Base-by-base conservation (phyloP, 2,113 vertebrate species). In the Onychostoma macrolepis region DNA sequence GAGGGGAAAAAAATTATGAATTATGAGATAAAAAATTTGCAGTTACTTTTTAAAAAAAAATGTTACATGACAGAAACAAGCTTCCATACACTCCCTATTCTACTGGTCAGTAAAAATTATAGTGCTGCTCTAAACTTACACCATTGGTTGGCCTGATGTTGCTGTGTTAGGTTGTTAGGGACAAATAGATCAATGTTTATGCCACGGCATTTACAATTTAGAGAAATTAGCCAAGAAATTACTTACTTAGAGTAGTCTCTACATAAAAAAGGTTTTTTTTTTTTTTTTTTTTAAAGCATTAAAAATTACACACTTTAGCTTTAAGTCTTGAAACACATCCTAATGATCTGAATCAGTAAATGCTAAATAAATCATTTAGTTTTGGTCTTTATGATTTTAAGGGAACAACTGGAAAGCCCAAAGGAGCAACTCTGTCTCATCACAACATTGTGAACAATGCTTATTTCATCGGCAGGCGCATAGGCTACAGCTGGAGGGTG, bases 341-440 rank as follows among this genome's bases (percentile, higher is more conserved):
- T 10, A 38, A 33, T 38, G 33, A 71, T 9, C 15, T 21, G 17
- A 53, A 53, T 21, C 17, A 53, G 50, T 33, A 71, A 71, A 72
- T 72, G 19, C 17, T 24, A 71, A 71, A 65, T 26, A 38, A 2
- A n/a, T 21, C 53, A 7, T 45, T 9, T 74, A 79, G 9, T 61
- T 77, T 91, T 12, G 91, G 79, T 94, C 83, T 94, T 36, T 89
- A 69, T 88, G 41, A 63, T 89, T 30, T 2, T 9, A 87, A 99
- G 97, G 98, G 98, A 7, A 99, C 98, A 0, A 99, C 98, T 0
- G 98, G 98, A 15, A 91, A 28, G 30, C 98, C 98, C 41, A 99
- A 99, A 93, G 98, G 96, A 63, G 97, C 96, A 86, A 96, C 96
- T 0, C 94, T 99, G 15, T 96, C 97, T 6, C 98, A 99, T 88